Evolutionary conservation across 2,888 invertebrate species (phyloP).

Genomic region (Clostera curtula): DNA sequence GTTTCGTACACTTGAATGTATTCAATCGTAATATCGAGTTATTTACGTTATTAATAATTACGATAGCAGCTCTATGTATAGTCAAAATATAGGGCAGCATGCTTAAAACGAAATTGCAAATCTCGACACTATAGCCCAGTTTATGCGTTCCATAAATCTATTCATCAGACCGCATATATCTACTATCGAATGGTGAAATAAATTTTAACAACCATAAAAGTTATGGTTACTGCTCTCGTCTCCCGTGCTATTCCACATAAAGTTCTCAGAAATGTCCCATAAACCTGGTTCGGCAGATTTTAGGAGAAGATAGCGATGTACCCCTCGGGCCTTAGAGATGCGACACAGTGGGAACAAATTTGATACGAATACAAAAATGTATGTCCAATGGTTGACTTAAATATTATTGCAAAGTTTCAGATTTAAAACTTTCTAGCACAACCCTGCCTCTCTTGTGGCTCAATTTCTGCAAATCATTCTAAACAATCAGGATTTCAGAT

Average conservation of each 20-base stretch:
- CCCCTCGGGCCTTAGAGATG: constrained; percentile 22
- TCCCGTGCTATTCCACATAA: constrained; percentile 23
- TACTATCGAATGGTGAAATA: constrained; percentile 15
- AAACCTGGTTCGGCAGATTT: constrained; percentile 31
- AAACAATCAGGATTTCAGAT: too few relatives aligned
- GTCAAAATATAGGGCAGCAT: not conserved
- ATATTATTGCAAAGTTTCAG: too few relatives aligned
- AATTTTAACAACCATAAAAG: constrained; percentile 28
- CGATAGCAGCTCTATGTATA: too few relatives aligned
- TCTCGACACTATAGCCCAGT: constrained; percentile 1
- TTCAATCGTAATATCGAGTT: too few relatives aligned
- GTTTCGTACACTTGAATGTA: too few relatives aligned
- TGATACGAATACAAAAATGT: too few relatives aligned
- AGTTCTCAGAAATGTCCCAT: constrained; percentile 25
- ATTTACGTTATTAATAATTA: too few relatives aligned
- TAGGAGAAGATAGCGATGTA: constrained; percentile 22
- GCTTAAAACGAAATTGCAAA: not conserved
- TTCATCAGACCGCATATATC: constrained; percentile 20
- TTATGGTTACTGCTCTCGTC: constrained; percentile 24
- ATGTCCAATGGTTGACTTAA: too few relatives aligned
- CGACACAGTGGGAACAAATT: too few relatives aligned
- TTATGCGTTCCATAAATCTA: constrained; percentile 24
- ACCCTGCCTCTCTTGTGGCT: too few relatives aligned
- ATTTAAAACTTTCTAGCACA: too few relatives aligned
- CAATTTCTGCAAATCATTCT: too few relatives aligned